Base-by-base conservation (phyloP, 2,888 invertebrate species). In the Timema cristinae region DNA sequence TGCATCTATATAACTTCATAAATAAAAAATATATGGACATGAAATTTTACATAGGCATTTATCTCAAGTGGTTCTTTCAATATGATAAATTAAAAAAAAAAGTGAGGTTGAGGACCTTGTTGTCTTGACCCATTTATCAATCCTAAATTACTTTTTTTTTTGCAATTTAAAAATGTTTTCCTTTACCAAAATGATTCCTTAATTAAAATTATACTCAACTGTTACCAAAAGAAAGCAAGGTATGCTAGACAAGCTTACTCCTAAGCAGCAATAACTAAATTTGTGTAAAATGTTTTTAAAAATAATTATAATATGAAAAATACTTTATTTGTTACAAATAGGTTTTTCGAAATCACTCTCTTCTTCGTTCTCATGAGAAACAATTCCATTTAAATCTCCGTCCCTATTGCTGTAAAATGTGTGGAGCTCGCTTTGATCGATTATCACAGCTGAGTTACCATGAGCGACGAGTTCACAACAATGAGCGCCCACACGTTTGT, bases 361-460 rank as follows among this genome's bases (percentile, higher is more conserved):
- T 50, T 56, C 71, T 76, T 15, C 67, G 70, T 7, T 56, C 61
- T 9, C 75, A 75, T 69, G 75, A 75, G 54, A 69, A 67, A 51
- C 68, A 71, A 6, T 71, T 32, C 32, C 75, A 74, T 68, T n/a
- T 67, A 16, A 66, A 47, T 13, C 51, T 68, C n/a, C 68, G 74
- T 11, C 69, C 67, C 16, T 66, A 73, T 68, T 77, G 78, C 71
- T 82, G 82, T 69, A 71, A 75, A 6, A 73, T 78, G 63, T 82
- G 82, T 68, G 75, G 77, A 48, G 73, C 79, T 15, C 76, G 77
- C n/a, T 82, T 82, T 59, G 81, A 81, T 59, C 77, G 81, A 67
- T 78, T 80, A 0, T 81, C 82, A 0, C 81, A 82, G 70, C 75
- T 80, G 1, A 79, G 79, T 68, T 81, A 81, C 68, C 82, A 82